Percentiles rank a stretch among this genome's conserved stretches.
Evolutionary conservation across 1,140 invertebrate species (phyloP).

Genomic region (Heliothis virescens): DNA sequence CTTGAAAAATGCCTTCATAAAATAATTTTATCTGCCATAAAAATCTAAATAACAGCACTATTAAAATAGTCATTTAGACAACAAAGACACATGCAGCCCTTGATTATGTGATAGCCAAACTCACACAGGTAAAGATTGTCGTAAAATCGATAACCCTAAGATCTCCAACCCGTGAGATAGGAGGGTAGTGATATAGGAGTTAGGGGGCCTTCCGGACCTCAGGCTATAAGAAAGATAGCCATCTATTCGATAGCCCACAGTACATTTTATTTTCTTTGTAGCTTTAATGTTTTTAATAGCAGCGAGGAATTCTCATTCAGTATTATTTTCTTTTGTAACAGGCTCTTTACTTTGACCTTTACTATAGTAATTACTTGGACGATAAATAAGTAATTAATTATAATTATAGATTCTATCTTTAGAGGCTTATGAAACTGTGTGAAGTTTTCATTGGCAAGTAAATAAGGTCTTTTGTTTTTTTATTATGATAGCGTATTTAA

Average conservation of each 20-base stretch:
- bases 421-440: neutral
- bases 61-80: slow-evolving; percentile 14
- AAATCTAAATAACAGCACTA: slow-evolving; percentile 7
- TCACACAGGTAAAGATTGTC: slow-evolving; percentile 24
- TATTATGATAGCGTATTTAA: neutral
- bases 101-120: slow-evolving; percentile 9
- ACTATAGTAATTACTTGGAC: neutral
- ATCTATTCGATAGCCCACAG: slow-evolving; percentile 13
- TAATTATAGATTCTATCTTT: slow-evolving; percentile 4
- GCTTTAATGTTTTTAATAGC: neutral
- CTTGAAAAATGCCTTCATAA: too few relatives aligned
- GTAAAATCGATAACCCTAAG: slow-evolving; percentile 31
- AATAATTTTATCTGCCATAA: neutral
- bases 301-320: slow-evolving; percentile 18
- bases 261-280: slow-evolving; percentile 3
- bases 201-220: slow-evolving; percentile 9
- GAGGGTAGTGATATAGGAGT: slow-evolving; percentile 10
- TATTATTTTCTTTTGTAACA: neutral
- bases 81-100: slow-evolving; percentile 11
- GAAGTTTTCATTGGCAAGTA: neutral
- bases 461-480: neutral
- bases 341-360: slow-evolving; percentile 12
- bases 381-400: neutral
- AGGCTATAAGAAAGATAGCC: slow-evolving; percentile 16
- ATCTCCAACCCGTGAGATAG: slow-evolving; percentile 16